These are phyloP conservation scores for Neoitamus cyanurus DNA, from an alignment of 2,888 invertebrate species.

Conservation along the genomic window DNA sequence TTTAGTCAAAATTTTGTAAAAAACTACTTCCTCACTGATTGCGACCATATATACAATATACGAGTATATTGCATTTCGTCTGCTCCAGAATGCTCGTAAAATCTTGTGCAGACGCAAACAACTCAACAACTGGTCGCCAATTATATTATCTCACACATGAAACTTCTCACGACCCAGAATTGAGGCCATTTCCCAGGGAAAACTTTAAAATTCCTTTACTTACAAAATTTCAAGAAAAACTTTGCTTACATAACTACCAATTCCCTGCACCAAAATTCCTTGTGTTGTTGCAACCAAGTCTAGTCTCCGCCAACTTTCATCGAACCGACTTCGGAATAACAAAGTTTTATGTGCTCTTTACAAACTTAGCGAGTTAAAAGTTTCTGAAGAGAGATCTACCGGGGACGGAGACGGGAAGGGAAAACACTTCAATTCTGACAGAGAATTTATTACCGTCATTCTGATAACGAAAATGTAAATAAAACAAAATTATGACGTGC, in stretches of 20 bases:
- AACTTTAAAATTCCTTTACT: neutral
- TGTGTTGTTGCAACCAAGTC: neutral
- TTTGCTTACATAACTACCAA: neutral
- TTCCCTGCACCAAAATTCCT: neutral
- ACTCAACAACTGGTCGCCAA: neutral
- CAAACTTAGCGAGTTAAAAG: neutral
- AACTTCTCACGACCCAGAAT: neutral
- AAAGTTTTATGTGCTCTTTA: constrained; percentile 1
- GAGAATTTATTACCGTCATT: constrained; percentile 25
- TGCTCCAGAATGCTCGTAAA: neutral
- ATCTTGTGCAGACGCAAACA: neutral
- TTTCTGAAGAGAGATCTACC: neutral
- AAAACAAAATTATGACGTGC: constrained; percentile 27
- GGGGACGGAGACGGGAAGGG: neutral
- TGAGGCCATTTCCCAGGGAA: neutral
- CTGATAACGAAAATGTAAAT: constrained; percentile 31
- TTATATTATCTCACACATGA: neutral
- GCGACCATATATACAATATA: neutral
- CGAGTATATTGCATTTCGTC: neutral
- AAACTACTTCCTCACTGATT: neutral
- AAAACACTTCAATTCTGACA: neutral
- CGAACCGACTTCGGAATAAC: neutral
- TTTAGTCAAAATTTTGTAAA: no score
- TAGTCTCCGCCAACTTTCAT: neutral
- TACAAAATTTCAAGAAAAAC: neutral